Percentiles rank a stretch among this genome's conserved stretches.
Evolutionary conservation across 2,888 invertebrate genomes (phyloP).

Genomic region (Boloria euphrosyne): DNA sequence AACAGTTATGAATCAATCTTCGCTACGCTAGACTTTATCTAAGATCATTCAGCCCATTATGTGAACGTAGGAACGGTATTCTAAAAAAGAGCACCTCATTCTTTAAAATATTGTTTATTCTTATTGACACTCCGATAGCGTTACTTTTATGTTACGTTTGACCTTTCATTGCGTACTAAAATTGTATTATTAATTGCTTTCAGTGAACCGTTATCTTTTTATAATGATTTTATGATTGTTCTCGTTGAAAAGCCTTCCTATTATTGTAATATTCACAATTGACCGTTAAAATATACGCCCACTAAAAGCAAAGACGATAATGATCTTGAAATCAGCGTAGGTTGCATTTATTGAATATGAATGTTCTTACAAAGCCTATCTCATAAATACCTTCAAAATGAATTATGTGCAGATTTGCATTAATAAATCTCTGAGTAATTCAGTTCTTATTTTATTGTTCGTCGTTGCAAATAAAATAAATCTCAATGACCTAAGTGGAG

Average conservation of each 20-base stretch:
- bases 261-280: constrained; percentile 72
- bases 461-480: background rate
- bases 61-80: constrained; percentile 5
- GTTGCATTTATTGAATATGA: constrained; percentile 52
- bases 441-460: background rate
- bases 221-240: constrained; percentile 54
- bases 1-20: constrained; percentile 76
- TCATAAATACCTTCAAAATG: constrained; percentile 25
- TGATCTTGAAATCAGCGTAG: constrained; percentile 76
- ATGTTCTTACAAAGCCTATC: constrained; percentile 22
- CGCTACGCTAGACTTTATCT: constrained; percentile 65
- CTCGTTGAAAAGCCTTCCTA: constrained; percentile 51
- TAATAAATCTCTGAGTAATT: constrained; percentile 3
- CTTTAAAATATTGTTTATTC: no score
- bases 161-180: no score
- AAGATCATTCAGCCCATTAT: constrained; percentile 49
- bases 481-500: background rate
- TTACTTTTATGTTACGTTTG: no score
- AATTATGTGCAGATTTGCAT: constrained; percentile 10
- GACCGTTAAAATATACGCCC: constrained; percentile 65
- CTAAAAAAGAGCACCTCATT: background rate
- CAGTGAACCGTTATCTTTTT: constrained; percentile 45
- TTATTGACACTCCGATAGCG: no score
- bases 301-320: constrained; percentile 65
- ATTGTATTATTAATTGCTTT: background rate